These are phyloP conservation scores for Meghimatium bilineatum DNA, from an alignment of 2,888 invertebrate species.

Conservation along the genomic window DNA sequence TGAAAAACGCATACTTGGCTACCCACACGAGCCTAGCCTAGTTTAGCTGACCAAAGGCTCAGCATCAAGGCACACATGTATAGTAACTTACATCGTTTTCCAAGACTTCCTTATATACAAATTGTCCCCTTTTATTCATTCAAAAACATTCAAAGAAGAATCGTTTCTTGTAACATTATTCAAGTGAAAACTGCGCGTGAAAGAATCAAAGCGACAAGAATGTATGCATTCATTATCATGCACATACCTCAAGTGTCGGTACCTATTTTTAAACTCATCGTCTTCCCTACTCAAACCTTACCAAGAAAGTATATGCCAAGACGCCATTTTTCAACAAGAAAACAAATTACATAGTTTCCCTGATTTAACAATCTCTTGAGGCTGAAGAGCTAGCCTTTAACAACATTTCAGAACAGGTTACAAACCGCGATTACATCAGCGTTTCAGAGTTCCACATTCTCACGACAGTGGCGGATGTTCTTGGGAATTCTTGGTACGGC, in stretches of 20 bases:
- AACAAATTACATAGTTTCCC: not conserved
- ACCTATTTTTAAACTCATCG: not conserved
- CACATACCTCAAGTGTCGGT: slow-evolving; percentile 6
- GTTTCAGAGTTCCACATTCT: not conserved
- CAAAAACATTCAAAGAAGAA: too few relatives aligned
- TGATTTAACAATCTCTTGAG: not conserved
- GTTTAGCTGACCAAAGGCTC: too few relatives aligned
- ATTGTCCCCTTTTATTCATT: too few relatives aligned
- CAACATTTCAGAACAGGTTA: not conserved
- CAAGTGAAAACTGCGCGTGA: not conserved
- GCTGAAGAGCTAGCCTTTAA: not conserved
- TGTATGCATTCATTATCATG: not conserved
- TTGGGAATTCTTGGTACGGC: too few relatives aligned
- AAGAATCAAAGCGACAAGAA: not conserved
- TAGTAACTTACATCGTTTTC: too few relatives aligned
- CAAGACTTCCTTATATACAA: too few relatives aligned
- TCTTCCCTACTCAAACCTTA: not conserved
- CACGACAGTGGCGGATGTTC: too few relatives aligned
- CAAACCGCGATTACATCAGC: not conserved
- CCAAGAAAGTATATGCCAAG: not conserved
- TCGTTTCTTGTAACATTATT: not conserved
- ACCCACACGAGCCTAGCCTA: too few relatives aligned
- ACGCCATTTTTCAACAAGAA: not conserved
- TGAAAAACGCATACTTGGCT: too few relatives aligned
- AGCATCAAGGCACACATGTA: too few relatives aligned